Conservation (phyloP, 2,113 vertebrate species). For the Oxyura jamaicensis region DNA sequence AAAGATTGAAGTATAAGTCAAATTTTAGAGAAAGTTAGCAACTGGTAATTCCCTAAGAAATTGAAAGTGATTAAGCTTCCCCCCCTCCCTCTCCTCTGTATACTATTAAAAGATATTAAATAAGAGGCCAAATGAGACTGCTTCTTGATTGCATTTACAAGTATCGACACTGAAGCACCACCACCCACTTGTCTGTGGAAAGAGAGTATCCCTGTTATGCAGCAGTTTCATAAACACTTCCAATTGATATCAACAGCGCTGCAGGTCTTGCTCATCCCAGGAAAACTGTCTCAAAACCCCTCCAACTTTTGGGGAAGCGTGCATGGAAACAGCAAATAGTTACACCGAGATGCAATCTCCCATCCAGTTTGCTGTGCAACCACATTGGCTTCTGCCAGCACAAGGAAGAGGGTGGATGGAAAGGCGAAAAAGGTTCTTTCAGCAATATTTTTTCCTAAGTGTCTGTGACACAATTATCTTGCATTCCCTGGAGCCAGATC, state of each 20-base stretch:
- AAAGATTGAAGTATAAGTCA: background rate
- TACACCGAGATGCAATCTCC: background rate
- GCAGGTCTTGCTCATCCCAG: background rate
- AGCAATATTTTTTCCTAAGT: background rate
- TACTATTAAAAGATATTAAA: background rate
- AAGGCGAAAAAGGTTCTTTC: background rate
- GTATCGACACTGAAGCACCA: background rate
- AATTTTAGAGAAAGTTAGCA: background rate
- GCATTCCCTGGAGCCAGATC: background rate
- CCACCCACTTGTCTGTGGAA: background rate
- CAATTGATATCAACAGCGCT: accelerated
- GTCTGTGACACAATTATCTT: background rate
- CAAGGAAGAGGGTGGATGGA: background rate
- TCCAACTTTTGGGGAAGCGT: accelerated
- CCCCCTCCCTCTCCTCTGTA: background rate
- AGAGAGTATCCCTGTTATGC: background rate
- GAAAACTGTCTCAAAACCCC: background rate
- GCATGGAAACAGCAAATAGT: background rate
- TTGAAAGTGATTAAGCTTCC: background rate
- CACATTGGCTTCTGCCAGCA: background rate
- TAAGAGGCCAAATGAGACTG: background rate
- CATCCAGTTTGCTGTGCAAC: background rate
- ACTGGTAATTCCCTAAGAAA: background rate
- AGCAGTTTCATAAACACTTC: background rate
- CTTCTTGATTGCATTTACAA: background rate